These are phyloP conservation scores for Champsocephalus gunnari DNA, from an alignment of 2,797 vertebrate species.

Conservation along the genomic window DNA sequence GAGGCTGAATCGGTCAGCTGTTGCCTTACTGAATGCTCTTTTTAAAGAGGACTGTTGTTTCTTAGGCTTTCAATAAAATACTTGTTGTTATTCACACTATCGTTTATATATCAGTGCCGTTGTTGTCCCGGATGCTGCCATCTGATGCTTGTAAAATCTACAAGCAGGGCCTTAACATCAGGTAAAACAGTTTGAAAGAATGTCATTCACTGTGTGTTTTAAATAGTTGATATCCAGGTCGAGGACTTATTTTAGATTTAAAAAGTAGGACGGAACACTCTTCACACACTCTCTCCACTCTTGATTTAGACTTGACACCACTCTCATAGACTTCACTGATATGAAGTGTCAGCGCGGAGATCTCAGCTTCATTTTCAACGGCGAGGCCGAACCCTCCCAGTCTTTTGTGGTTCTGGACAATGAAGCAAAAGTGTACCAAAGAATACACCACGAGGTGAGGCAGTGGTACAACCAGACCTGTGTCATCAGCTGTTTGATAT, in stretches of 20 bases:
- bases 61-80: neutral
- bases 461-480: neutral
- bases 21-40: neutral
- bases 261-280: conserved; percentile 56
- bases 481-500: conserved; percentile 5
- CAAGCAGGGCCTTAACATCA: conserved; percentile 98
- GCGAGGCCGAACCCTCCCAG: conserved; percentile 91
- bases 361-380: conserved; percentile 96
- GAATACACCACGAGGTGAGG: conserved; percentile 95
- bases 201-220: conserved; percentile 25
- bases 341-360: conserved; percentile 99
- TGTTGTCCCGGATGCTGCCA: conserved; percentile 96
- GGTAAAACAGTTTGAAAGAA: conserved; percentile 78
- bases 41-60: neutral
- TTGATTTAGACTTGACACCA: conserved; percentile 92
- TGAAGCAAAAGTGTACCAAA: conserved; percentile 97
- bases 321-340: conserved; percentile 97
- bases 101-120: conserved; percentile 87
- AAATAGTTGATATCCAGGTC: conserved; percentile 62
- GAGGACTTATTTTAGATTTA: conserved; percentile 60
- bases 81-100: neutral
- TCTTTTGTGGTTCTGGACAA: conserved; percentile 98
- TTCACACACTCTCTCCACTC: conserved; percentile 34
- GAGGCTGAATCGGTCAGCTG: neutral
- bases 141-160: conserved; percentile 99